Base-by-base conservation (phyloP, 2,113 vertebrate species). In the Lathamus discolor region DNA sequence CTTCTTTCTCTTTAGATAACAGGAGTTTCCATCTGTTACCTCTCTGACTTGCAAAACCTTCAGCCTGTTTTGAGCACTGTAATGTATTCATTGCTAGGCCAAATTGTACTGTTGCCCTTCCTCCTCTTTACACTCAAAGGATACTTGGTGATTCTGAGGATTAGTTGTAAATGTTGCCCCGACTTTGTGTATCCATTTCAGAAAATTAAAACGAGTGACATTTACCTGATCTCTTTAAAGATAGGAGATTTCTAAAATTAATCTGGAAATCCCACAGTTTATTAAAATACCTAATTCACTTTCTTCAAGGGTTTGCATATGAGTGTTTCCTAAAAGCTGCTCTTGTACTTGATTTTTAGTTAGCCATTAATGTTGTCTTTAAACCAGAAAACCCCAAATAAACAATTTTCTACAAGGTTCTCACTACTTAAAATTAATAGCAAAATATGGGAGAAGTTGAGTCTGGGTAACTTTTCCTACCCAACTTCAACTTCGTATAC, bases 31-130 rank as follows among this genome's bases (percentile, higher is more conserved):
- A 37, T 39, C 33, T 75, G 25, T 44, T 70, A 19, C 15, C 16
- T 41, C 0, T 25, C 12, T 35, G 33, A 8, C 22, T 39, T 49
- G 35, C 15, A 68, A 77, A 59, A 27, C 11, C 17, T 63, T 49
- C 43, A 27, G 4, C 10, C 5, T 19, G 6, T 13, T 83, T 67
- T 0, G 0, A 64, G 28, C 8, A 8, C 28, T 59, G 43, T n/a
- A 35, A 13, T 49, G 7, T 15, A 22, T 37, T 44, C 7, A 10
- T 17, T 33, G 57, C 35, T 48, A 12, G 39, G 23, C 16, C 33
- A 52, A 8, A 27, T 17, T 25, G 1, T 49, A 3, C 17, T 25
- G 12, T 31, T 83, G 57, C 31, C 12, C 14, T 79, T 13, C 29
- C 17, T 61, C 68, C 35, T 77, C 23, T 51, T 64, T 55, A 39